phyloP scores from a whole-genome alignment of 2,797 vertebrate species.

The Enteromius thamalakanensis region DNA sequence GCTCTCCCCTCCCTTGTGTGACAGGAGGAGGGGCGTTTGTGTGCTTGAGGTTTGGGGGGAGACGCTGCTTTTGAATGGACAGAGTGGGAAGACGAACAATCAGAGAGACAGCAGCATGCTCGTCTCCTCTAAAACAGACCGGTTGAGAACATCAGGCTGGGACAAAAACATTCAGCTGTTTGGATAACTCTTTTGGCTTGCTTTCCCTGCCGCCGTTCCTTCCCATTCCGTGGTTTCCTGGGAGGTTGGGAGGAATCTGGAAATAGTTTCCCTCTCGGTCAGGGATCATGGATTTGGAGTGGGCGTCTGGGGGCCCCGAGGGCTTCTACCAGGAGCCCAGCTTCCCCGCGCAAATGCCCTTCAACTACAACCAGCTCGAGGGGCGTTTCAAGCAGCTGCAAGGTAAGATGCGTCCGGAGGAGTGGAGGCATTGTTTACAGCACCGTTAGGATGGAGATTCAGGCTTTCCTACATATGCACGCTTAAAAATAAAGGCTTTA shows the following conservation, averaged over 20 bases:
- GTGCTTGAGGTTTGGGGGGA: conserved; percentile 39
- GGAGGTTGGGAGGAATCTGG: conserved; percentile 36
- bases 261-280: conserved; percentile 38
- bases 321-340: conserved; percentile 76
- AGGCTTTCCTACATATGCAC: not conserved
- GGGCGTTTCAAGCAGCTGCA: conserved; percentile 95
- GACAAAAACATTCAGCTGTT: conserved; percentile 1
- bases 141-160: conserved; percentile 25
- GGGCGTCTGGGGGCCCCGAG: conserved; percentile 75
- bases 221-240: conserved; percentile 34
- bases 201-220: conserved; percentile 34
- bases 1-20: conserved; percentile 23
- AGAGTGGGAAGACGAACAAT: conserved; percentile 61
- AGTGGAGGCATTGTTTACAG: conserved; percentile 44
- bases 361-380: conserved; percentile 89
- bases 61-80: conserved; percentile 55
- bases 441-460: not conserved
- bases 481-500: not conserved
- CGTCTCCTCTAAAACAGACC: conserved; percentile 43
- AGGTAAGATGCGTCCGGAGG: conserved; percentile 79
- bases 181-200: conserved; percentile 16
- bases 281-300: conserved; percentile 85
- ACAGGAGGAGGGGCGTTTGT: conserved; percentile 52
- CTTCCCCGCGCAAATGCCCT: conserved; percentile 79
- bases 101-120: conserved; percentile 54